Base-by-base conservation (phyloP, 53 echinoderm and acorn worm species). In the Arbacia lixula region DNA sequence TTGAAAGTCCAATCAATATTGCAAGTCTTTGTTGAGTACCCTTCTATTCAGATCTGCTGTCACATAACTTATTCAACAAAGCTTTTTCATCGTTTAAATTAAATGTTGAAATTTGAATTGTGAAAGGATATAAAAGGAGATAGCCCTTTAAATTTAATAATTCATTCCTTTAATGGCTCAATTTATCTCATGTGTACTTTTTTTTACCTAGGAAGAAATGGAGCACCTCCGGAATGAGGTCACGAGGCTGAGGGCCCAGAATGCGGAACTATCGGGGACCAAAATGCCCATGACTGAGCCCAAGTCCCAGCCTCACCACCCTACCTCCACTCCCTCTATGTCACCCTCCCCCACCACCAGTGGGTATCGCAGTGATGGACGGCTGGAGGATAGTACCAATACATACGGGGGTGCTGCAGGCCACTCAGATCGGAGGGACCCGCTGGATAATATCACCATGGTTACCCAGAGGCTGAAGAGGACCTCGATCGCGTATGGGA, bases 381-480 rank as follows among this genome's bases (percentile, higher is more conserved):
- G n/a, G n/a, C 39, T 34, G 67, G 46, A 76, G 33, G 79, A 52
- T 20, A 41, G 33, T 38, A 41, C 34, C 51, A 66, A 68, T 42
- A 22, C 60, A 28, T 37, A 25, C 16, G 57, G 77, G 58, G 78
- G 78, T 25, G 37, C 57, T 12, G 34, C 60, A 77, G 37, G 28
- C 28, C 56, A 56, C 28, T 60, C 39, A 9, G 4, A 14, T 56
- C 41, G 58, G 60, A 60, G 55, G 58, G 40, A 58, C 40, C 14
- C 69, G 29, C 32, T 53, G 60, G 60, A 60, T 36, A 46, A 58
- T 77, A 35, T 77, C 5, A 37, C 40, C 37, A n/a, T 36, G 78
- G 71, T 96, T 27, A 85, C 89, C 30, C 64, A 87, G 62, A 93
- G 89, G 54, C 67, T 93, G 53, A 86, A 93, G 71, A 83, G 79